Evolutionary conservation across 1,140 invertebrate genomes (phyloP), one percentile per base, ranked within the genome.

Genomic region (Hetaerina americana): DNA sequence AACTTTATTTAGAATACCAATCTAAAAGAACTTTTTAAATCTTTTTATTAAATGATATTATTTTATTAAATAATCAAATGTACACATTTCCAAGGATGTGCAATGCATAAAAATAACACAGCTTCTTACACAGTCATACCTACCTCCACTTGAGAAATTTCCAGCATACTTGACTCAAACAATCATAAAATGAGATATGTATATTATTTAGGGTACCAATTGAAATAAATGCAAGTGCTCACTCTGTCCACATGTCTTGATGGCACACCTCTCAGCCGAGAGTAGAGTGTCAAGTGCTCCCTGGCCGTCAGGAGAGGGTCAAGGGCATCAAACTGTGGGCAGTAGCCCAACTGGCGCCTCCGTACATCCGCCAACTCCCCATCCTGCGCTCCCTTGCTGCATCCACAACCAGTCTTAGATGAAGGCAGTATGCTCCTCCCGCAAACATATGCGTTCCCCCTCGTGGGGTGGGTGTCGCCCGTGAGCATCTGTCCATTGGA

Each of bases 281-380:
- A 83, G 73, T 85, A 85, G 73, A 87, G 79, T 8, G 78, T 79
- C 69, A 87, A 79, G 76, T 83, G 84, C 76, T 87, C 84, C 74
- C 81, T 77, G 10, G 81, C 84, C 0, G 88, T 92, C 5, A 95
- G 80, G 67, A 90, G 84, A 0, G 85, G 83, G 78, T 94, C 90
- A 28, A 95, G 78, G 0, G 92, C 90, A 81, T 94, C 91, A 74
- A 86, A 89, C 81, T 95, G 92, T 5, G 93, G 91, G 81, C 93
- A 95, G 78, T 94, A 94, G 1, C 86, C 86, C 70, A 86, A 76
- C 57, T 77, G 74, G 25, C 78, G 75, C 28, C 76, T 71, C 0
- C 73, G 74, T 15, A n/a, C 18, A 68, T 75, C 77, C 66, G 71
- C 25, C 24, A 28, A 68, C 25, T 68, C 67, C 26, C 24, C n/a